Conservation (phyloP, 2,888 invertebrate genomes). For the Cabera pusaria region DNA sequence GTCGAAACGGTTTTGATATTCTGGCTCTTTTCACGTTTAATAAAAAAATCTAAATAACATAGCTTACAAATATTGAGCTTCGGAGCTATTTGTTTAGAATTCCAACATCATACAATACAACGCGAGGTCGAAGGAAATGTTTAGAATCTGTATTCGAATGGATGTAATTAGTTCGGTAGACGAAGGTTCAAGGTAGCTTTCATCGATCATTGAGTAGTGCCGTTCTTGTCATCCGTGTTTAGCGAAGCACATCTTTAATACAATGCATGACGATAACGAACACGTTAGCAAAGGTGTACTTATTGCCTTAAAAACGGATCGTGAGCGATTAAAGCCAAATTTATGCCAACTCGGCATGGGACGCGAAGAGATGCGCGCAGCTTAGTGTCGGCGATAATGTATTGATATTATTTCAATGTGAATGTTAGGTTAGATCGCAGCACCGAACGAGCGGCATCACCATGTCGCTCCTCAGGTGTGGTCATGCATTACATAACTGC, state of each 20-base stretch:
- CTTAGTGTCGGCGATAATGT: slow-evolving; percentile 46
- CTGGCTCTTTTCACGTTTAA: slow-evolving; percentile 17
- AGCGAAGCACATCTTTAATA: slow-evolving; percentile 31
- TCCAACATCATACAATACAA: not conserved
- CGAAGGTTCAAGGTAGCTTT: slow-evolving; percentile 26
- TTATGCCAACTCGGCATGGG: slow-evolving; percentile 30
- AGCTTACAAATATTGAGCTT: slow-evolving; percentile 15
- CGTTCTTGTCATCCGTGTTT: slow-evolving; percentile 40
- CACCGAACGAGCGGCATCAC: slow-evolving; percentile 48
- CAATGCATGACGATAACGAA: slow-evolving; percentile 35
- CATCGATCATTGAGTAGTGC: slow-evolving; percentile 37
- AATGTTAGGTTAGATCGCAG: slow-evolving; percentile 43
- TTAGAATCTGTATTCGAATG: slow-evolving; percentile 10
- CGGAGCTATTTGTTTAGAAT: slow-evolving; percentile 15
- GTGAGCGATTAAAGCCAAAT: slow-evolving; percentile 31
- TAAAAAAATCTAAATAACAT: too few relatives aligned
- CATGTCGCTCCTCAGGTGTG: slow-evolving; percentile 50
- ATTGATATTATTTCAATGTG: slow-evolving; percentile 38
- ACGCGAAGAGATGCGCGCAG: slow-evolving; percentile 25
- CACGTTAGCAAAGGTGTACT: slow-evolving; percentile 28
- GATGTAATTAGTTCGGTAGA: slow-evolving; percentile 12
- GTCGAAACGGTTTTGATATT: slow-evolving; percentile 25
- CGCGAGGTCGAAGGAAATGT: slow-evolving; percentile 5
- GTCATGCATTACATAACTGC: slow-evolving; percentile 48
- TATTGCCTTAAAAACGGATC: slow-evolving; percentile 25